These are phyloP conservation scores for Lepus timidus DNA, from an alignment of 2,113 vertebrate species.

Conservation along the genomic window DNA sequence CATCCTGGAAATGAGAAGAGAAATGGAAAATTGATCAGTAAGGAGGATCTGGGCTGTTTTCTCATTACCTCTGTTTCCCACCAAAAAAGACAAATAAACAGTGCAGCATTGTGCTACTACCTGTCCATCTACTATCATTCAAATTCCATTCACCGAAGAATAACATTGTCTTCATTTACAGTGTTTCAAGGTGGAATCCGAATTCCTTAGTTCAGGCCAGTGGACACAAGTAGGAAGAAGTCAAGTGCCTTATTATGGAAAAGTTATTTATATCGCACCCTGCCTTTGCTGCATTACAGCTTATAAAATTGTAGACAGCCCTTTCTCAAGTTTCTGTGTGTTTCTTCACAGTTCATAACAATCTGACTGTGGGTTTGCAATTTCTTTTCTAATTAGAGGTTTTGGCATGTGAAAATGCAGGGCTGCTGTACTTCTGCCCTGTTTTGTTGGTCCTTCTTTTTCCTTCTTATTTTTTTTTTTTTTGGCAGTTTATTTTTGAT, in stretches of 20 bases:
- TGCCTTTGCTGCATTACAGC: conserved; percentile 43
- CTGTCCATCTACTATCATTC: neutral
- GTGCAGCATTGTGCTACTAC: neutral
- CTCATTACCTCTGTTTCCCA: neutral
- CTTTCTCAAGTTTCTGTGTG: conserved; percentile 72
- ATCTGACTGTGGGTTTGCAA: conserved; percentile 71
- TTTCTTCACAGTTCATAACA: conserved; percentile 75
- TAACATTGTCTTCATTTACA: conserved; percentile 28
- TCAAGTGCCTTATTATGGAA: conserved; percentile 54
- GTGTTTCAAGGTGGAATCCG: conserved; percentile 17
- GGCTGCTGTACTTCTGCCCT: conserved; percentile 68
- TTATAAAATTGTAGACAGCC: conserved; percentile 56
- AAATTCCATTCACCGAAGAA: conserved; percentile 21
- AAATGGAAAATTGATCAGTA: conserved; percentile 64
- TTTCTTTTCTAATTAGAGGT: conserved; percentile 85
- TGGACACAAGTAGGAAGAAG: conserved; percentile 66
- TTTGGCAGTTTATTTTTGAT: neutral
- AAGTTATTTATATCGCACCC: conserved; percentile 33
- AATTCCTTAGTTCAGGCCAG: neutral
- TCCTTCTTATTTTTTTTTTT: neutral
- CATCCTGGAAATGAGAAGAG: conserved; percentile 44
- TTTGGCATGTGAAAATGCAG: conserved; percentile 79
- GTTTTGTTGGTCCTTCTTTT: neutral
- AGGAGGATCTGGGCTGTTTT: neutral
- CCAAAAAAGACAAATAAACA: neutral